Percentiles rank a stretch among this genome's conserved stretches.
These are phyloP conservation scores for Rhipidura dahli DNA, from an alignment of 2,113 vertebrate species.

Conservation along the genomic window DNA sequence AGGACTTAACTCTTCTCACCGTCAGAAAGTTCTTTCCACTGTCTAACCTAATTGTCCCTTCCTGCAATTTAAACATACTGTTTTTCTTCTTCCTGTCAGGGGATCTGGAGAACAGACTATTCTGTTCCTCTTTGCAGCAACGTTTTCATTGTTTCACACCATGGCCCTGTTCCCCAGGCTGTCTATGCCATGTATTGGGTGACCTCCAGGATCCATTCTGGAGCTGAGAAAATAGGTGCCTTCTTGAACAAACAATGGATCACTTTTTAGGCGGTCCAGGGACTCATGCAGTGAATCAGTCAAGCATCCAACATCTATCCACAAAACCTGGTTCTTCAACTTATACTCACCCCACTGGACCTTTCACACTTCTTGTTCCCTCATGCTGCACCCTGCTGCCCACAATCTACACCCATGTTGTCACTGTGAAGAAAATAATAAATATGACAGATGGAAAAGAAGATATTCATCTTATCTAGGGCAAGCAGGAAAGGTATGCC, in stretches of 20 bases:
- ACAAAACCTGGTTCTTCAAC: not conserved
- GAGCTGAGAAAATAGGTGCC: not conserved
- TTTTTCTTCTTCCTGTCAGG: conserved; percentile 9
- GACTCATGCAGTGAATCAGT: not conserved
- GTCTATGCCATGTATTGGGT: accelerated
- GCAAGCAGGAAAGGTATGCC: not conserved
- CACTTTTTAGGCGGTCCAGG: not conserved
- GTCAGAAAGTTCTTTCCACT: conserved; percentile 1
- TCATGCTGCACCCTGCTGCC: not conserved
- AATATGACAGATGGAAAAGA: not conserved
- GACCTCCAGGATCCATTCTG: not conserved
- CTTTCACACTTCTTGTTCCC: not conserved
- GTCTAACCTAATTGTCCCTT: conserved; percentile 33
- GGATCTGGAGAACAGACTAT: not conserved
- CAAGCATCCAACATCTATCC: not conserved
- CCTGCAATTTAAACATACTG: conserved; percentile 4
- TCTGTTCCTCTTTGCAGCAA: not conserved
- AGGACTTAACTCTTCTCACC: not conserved
- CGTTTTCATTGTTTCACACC: not conserved
- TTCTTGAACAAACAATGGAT: not conserved
- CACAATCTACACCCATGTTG: not conserved
- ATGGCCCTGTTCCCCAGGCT: not conserved
- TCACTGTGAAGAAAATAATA: not conserved
- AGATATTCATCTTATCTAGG: not conserved
- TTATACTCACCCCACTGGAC: not conserved